A percentile compares a stretch with the other conserved stretches of the same genome.
phyloP scores from a whole-genome alignment of 2,113 vertebrate genomes.

The Eubucco bourcierii region DNA sequence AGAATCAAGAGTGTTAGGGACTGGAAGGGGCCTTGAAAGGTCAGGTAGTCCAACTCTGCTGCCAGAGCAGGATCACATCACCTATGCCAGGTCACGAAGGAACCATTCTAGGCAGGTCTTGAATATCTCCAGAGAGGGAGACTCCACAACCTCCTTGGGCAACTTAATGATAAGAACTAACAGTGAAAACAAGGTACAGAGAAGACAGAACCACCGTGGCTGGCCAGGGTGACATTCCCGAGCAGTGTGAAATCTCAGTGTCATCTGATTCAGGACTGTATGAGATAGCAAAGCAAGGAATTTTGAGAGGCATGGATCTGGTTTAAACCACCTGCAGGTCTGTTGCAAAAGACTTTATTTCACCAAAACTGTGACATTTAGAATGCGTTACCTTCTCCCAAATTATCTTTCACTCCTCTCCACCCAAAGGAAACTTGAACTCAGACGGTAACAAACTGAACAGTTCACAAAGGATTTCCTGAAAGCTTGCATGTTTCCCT shows the following conservation, averaged over 20 bases:
- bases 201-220: background rate
- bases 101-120: too few species aligned
- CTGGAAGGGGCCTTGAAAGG: too few species aligned
- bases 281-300: background rate
- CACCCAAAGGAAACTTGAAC: background rate
- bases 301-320: background rate
- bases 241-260: background rate
- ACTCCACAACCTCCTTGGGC: too few species aligned
- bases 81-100: too few species aligned
- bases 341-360: background rate
- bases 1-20: too few species aligned
- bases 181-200: background rate
- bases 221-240: background rate
- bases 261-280: background rate
- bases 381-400: background rate
- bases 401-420: background rate
- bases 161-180: background rate
- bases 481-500: background rate
- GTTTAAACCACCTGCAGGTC: background rate
- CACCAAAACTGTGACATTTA: background rate
- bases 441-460: background rate
- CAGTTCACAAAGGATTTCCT: background rate
- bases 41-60: too few species aligned
- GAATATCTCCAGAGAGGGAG: too few species aligned
- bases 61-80: too few species aligned